Evolutionary conservation across 92 coral and sea anemone genomes (phyloP).

Genomic region (Diadumene lineata): DNA sequence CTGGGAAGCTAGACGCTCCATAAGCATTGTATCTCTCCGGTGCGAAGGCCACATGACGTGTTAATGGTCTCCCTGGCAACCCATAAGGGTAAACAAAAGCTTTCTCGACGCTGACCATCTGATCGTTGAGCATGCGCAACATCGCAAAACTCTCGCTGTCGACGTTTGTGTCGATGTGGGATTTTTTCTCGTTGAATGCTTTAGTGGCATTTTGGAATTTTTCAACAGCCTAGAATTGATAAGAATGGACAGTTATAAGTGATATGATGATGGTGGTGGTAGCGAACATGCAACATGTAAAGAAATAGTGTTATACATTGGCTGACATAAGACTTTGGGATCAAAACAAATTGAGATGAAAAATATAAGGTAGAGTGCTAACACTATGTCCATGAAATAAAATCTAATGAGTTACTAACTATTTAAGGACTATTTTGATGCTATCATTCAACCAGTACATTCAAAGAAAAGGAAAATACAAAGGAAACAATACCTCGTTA

Average conservation of each 20-base stretch:
- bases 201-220: slow-evolving; percentile 52
- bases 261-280: background rate
- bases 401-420: too few species aligned
- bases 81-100: slow-evolving; percentile 73
- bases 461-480: too few species aligned
- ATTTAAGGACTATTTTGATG: too few species aligned
- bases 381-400: too few species aligned
- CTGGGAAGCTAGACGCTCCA: slow-evolving; percentile 75
- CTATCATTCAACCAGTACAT: too few species aligned
- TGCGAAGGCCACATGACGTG: slow-evolving; percentile 70
- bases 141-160: slow-evolving; percentile 36
- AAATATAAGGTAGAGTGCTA: too few species aligned
- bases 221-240: slow-evolving; percentile 34
- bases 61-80: slow-evolving; percentile 59
- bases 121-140: slow-evolving; percentile 65
- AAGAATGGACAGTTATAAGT: background rate
- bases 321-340: too few species aligned
- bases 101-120: slow-evolving; percentile 67
- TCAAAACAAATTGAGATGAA: too few species aligned
- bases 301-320: too few species aligned
- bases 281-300: too few species aligned
- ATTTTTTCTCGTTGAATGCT: slow-evolving; percentile 37
- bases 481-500: too few species aligned
- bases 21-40: slow-evolving; percentile 57
- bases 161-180: slow-evolving; percentile 7